A percentile compares a stretch with the other conserved stretches of the same genome.
Conservation (phyloP, 2,888 invertebrate species). For the Margaritifera margaritifera region DNA sequence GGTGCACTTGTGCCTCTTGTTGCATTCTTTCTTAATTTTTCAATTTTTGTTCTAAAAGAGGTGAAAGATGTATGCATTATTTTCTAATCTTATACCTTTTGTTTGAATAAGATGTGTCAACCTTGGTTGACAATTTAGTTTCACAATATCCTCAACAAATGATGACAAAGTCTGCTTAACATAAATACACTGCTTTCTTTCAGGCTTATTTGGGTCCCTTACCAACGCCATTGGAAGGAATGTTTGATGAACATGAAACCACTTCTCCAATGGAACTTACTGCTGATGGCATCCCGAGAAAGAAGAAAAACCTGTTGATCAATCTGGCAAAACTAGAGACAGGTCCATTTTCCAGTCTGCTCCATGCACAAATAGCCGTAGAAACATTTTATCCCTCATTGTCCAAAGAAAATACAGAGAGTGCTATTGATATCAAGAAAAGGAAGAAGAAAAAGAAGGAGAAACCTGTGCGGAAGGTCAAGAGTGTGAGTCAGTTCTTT, state of each 20-base stretch:
- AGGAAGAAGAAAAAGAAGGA: slow-evolving; percentile 33
- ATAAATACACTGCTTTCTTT: slow-evolving; percentile 4
- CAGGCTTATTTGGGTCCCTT: slow-evolving; percentile 40
- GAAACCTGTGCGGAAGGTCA: slow-evolving; percentile 45
- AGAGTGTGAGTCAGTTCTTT: slow-evolving; percentile 67
- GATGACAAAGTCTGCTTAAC: too few relatives aligned
- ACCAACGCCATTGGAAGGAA: slow-evolving; percentile 40
- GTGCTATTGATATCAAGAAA: slow-evolving; percentile 30
- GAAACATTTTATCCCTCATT: slow-evolving; percentile 51
- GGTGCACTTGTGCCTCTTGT: too few relatives aligned
- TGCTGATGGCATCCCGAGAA: slow-evolving; percentile 33
- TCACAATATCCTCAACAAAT: too few relatives aligned
- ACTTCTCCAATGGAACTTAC: slow-evolving; percentile 28
- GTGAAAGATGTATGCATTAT: too few relatives aligned
- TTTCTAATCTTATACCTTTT: too few relatives aligned
- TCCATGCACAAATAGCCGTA: slow-evolving; percentile 58
- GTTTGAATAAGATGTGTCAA: too few relatives aligned
- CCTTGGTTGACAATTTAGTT: too few relatives aligned
- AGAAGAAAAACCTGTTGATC: slow-evolving; percentile 57
- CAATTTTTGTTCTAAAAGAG: too few relatives aligned
- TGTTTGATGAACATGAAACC: slow-evolving; percentile 24
- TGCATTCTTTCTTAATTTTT: too few relatives aligned
- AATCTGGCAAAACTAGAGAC: slow-evolving; percentile 63
- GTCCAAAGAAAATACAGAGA: slow-evolving; percentile 32
- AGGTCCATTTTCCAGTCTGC: slow-evolving; percentile 57